Percentiles rank a stretch among this genome's conserved stretches.
These are phyloP conservation scores for Vulpes vulpes DNA, from an alignment of 2,113 vertebrate genomes.

Conservation along the genomic window DNA sequence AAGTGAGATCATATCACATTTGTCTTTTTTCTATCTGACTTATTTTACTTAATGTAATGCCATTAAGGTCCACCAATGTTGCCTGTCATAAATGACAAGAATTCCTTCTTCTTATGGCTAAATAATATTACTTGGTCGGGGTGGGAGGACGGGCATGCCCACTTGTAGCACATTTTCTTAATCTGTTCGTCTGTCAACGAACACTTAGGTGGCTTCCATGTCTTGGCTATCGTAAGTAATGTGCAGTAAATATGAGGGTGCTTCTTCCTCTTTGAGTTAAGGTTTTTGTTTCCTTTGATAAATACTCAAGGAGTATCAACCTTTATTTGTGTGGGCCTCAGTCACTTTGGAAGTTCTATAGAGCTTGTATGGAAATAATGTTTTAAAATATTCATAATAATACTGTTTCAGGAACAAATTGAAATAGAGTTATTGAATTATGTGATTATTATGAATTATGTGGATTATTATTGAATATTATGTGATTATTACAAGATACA, in stretches of 20 bases:
- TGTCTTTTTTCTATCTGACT: neutral
- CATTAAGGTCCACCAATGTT: neutral
- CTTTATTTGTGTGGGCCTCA: neutral
- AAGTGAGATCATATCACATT: neutral
- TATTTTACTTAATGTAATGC: neutral
- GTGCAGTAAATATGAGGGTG: neutral
- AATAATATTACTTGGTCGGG: neutral
- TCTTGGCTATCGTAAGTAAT: neutral
- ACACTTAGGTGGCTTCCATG: neutral
- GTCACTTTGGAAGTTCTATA: neutral
- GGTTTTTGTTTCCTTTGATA: neutral
- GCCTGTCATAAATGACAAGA: neutral
- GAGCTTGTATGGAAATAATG: neutral
- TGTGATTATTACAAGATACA: no score
- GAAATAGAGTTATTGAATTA: neutral
- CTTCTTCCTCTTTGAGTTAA: neutral
- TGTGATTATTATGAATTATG: no score
- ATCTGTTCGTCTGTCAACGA: neutral
- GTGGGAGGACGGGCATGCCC: rapidly evolving
- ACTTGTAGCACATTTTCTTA: neutral
- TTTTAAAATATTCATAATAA: neutral
- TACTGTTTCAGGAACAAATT: neutral
- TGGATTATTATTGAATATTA: no score
- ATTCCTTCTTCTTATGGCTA: neutral
- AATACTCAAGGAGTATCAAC: neutral